Percentiles rank a stretch among this genome's conserved stretches.
Evolutionary conservation across 2,113 vertebrate species (phyloP).

Genomic region (Hippocampus barbouri): DNA sequence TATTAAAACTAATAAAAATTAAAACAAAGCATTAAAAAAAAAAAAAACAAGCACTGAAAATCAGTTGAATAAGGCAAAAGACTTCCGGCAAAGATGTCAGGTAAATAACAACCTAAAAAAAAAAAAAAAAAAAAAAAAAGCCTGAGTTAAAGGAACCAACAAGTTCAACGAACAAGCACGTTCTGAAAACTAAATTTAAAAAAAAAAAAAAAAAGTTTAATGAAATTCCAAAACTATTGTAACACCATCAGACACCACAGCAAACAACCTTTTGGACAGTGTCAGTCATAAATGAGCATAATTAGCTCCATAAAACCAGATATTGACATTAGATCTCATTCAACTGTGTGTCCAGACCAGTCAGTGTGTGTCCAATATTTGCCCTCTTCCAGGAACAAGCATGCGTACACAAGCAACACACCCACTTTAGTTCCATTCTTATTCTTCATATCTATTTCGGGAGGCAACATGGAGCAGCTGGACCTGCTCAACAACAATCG

Average conservation of each 20-base stretch:
- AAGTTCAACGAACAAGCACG: no score
- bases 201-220: no score
- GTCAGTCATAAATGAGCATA: neutral
- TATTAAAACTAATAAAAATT: no score
- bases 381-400: neutral
- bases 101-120: no score
- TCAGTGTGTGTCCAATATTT: neutral
- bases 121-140: no score
- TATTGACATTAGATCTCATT: neutral
- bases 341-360: neutral
- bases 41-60: no score
- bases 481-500: slow-evolving; percentile 29
- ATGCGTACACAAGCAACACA: slow-evolving; percentile 14
- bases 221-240: no score
- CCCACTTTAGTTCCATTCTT: slow-evolving; percentile 48
- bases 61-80: no score
- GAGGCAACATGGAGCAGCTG: slow-evolving; percentile 49
- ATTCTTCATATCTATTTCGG: slow-evolving; percentile 58
- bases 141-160: no score
- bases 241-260: neutral
- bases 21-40: no score
- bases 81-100: no score
- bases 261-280: neutral
- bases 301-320: neutral
- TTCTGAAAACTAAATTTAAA: no score